These are phyloP conservation scores for Engraulis encrasicolus DNA, from an alignment of 2,113 vertebrate genomes.

Conservation along the genomic window DNA sequence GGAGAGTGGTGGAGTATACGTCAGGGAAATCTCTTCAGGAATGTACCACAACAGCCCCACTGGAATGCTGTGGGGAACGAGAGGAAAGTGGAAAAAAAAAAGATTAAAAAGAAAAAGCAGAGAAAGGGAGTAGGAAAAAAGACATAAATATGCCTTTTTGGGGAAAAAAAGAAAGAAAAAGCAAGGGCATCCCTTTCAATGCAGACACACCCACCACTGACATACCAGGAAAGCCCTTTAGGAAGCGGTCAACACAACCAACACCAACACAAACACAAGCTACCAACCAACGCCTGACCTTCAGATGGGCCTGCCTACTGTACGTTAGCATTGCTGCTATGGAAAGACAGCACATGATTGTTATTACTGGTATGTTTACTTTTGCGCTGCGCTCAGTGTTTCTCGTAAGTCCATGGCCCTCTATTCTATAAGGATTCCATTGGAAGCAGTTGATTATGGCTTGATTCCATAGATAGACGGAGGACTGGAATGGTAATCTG, in stretches of 20 bases:
- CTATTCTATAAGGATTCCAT: no score
- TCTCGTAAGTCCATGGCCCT: background rate
- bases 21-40: conserved; percentile 54
- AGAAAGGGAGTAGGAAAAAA: background rate
- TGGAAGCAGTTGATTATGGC: background rate
- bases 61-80: conserved; percentile 47
- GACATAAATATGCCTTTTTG: background rate
- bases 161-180: conserved; percentile 19
- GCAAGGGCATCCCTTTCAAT: conserved; percentile 47
- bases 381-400: background rate
- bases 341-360: no score
- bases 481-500: no score
- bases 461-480: background rate
- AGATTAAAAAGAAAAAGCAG: background rate
- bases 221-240: background rate
- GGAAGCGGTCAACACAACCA: conserved; percentile 25
- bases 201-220: background rate
- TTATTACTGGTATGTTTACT: no score
- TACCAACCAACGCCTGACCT: no score
- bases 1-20: background rate
- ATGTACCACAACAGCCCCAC: conserved; percentile 49
- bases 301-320: background rate
- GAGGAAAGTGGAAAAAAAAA: background rate
- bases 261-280: conserved; percentile 27
- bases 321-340: no score